phyloP scores from a whole-genome alignment of 2,888 invertebrate genomes.

The Orthonychiurus folsomi region DNA sequence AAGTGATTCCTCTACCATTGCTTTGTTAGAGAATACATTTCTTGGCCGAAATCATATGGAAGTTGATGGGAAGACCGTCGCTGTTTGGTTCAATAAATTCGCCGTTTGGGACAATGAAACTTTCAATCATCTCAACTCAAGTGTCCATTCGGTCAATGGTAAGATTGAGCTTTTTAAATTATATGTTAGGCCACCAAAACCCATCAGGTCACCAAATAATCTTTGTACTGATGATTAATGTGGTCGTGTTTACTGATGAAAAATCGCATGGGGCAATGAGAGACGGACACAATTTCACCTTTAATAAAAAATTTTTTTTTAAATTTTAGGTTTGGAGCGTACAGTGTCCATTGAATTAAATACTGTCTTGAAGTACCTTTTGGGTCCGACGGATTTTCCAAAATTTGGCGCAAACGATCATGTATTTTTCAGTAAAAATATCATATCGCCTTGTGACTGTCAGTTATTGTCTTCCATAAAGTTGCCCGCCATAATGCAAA shows the following conservation, averaged over 20 bases:
- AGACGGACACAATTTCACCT: no score
- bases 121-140: slow-evolving; percentile 1
- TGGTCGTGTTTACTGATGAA: no score
- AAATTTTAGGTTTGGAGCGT: slow-evolving; percentile 6
- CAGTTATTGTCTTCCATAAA: neutral
- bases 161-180: neutral
- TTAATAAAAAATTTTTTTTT: neutral
- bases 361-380: neutral
- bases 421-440: slow-evolving; percentile 4
- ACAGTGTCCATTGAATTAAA: slow-evolving; percentile 8
- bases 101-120: slow-evolving; percentile 1
- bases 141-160: neutral
- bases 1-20: neutral
- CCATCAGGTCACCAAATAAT: no score
- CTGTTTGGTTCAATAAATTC: slow-evolving; percentile 10
- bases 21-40: slow-evolving; percentile 7
- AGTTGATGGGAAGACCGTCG: slow-evolving; percentile 7
- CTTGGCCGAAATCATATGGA: neutral
- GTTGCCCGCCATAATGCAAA: neutral
- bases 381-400: neutral
- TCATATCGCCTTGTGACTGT: slow-evolving; percentile 7
- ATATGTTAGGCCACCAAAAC: no score
- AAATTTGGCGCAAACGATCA: neutral
- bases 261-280: no score
- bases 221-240: no score